These are phyloP conservation scores for Hyla sarda DNA, from an alignment of 2,113 vertebrate species.

Conservation along the genomic window DNA sequence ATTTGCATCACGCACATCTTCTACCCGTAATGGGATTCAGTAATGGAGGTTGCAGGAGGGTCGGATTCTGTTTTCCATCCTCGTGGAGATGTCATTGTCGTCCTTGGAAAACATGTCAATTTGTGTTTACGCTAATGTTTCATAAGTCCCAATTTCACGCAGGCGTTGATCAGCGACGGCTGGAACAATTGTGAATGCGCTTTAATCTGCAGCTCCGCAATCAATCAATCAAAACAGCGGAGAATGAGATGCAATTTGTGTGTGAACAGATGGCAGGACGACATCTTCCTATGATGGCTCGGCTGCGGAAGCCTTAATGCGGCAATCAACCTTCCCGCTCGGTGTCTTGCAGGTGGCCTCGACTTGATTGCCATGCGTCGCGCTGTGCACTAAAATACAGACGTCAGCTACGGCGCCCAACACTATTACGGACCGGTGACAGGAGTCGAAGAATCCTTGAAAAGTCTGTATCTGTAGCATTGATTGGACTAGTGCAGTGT, in stretches of 20 bases:
- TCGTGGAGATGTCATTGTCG: not conserved
- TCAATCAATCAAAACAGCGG: conserved; percentile 28
- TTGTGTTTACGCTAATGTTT: conserved; percentile 8
- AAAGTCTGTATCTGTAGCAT: not conserved
- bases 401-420: not conserved
- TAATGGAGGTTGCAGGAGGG: not conserved
- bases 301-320: not conserved
- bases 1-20: not conserved
- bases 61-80: not conserved
- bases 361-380: not conserved
- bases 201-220: conserved; percentile 4
- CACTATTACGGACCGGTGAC: not conserved
- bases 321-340: conserved; percentile 5
- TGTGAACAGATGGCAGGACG: conserved; percentile 7
- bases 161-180: not conserved
- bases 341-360: conserved; percentile 10
- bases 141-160: conserved; percentile 8
- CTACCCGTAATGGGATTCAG: not conserved
- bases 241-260: conserved; percentile 43
- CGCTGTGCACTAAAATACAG: not conserved
- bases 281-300: conserved; percentile 11
- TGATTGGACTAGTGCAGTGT: too few species aligned
- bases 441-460: not conserved
- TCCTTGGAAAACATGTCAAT: not conserved
- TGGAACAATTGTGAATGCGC: not conserved